phyloP scores from a whole-genome alignment of 2,888 invertebrate species.

The Eupeodes luniger region DNA sequence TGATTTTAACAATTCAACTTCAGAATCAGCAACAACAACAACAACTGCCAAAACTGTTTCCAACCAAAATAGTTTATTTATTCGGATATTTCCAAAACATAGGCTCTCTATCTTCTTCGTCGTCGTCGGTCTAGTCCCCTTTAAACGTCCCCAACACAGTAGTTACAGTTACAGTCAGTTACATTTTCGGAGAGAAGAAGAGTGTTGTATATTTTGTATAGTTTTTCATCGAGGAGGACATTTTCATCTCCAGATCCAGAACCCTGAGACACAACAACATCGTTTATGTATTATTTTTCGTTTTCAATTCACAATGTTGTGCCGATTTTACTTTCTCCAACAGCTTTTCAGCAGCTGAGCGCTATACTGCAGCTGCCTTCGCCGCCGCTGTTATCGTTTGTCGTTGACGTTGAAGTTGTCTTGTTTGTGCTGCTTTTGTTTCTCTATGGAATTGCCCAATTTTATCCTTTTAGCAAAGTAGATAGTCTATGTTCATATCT shows the following conservation, averaged over 20 bases:
- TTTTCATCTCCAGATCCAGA: slow-evolving; percentile 24
- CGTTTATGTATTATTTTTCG: slow-evolving; percentile 19
- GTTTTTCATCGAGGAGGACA: slow-evolving; percentile 29
- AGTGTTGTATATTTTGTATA: neutral
- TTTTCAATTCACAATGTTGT: slow-evolving; percentile 42
- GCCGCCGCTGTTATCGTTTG: neutral
- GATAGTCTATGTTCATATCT: neutral
- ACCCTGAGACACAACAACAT: slow-evolving; percentile 17
- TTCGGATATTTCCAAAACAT: neutral
- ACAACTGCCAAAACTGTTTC: slow-evolving; percentile 23
- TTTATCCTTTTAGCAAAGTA: slow-evolving; percentile 35
- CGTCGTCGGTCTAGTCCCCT: no score
- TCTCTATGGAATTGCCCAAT: slow-evolving; percentile 38
- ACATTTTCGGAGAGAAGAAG: no score
- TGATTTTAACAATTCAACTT: slow-evolving; percentile 45
- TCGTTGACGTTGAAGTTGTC: neutral
- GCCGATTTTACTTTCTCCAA: slow-evolving; percentile 48
- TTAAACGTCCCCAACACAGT: slow-evolving; percentile 7
- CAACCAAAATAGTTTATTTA: slow-evolving; percentile 40
- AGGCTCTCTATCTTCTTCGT: slow-evolving; percentile 35
- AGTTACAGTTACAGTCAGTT: neutral
- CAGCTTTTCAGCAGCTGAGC: slow-evolving; percentile 32
- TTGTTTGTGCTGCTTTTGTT: slow-evolving; percentile 43
- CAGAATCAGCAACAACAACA: no score
- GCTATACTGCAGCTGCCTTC: neutral